These are phyloP conservation scores for Archegozetes longisetosus DNA, from an alignment of 1,140 invertebrate genomes.

Conservation along the genomic window DNA sequence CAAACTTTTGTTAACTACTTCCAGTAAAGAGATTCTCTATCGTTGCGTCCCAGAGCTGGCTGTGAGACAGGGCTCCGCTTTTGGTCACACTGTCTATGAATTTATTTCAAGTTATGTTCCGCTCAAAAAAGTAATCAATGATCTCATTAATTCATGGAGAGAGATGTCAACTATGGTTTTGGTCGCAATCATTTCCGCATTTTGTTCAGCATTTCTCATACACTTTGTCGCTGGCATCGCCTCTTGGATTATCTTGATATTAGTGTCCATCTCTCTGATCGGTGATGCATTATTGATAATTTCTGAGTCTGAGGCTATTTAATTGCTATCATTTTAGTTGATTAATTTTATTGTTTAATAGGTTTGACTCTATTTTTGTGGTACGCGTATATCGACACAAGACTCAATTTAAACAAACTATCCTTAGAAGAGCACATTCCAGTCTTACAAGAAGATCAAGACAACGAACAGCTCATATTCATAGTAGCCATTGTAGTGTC, in stretches of 20 bases:
- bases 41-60: constrained; percentile 61
- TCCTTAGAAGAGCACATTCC: constrained; percentile 38
- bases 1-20: neutral
- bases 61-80: constrained; percentile 39
- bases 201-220: constrained; percentile 63
- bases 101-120: constrained; percentile 70
- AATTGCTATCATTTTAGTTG: neutral
- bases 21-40: constrained; percentile 48
- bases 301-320: no score
- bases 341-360: constrained; percentile 23
- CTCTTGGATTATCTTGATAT: constrained; percentile 66
- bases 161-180: constrained; percentile 58
- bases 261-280: constrained; percentile 53
- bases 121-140: constrained; percentile 66
- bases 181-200: constrained; percentile 59
- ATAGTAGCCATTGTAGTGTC: constrained; percentile 71
- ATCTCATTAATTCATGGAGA: constrained; percentile 67
- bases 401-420: constrained; percentile 45
- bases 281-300: no score
- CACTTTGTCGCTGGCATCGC: constrained; percentile 64
- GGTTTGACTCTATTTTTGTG: constrained; percentile 60
- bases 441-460: constrained; percentile 50
- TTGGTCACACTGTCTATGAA: constrained; percentile 54
- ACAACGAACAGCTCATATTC: constrained; percentile 69
- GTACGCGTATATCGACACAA: constrained; percentile 70